Evolutionary conservation across 2,113 vertebrate species (phyloP), one percentile per base, ranked within the genome.

Genomic region (Clarias macrocephalus): DNA sequence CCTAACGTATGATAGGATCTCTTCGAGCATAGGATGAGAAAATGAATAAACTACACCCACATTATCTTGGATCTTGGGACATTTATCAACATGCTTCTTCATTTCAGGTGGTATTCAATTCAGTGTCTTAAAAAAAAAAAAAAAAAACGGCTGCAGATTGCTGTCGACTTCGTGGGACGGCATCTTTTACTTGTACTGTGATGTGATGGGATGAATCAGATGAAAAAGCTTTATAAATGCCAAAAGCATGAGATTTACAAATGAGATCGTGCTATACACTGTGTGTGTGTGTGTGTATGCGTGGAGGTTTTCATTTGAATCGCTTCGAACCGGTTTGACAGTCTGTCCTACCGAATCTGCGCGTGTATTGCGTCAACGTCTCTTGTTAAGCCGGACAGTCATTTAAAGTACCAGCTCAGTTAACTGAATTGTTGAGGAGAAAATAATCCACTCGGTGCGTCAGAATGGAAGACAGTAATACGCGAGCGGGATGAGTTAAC

Each of bases 101-200:
- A 82, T n/a, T 82, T 30, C 82, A 30, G 42, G n/a, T 56, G 63
- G 65, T 30, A 28, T 83, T 83, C 25, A n/a, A 23, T 83, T 83
- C 15, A 48, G 28, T 59, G 7, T 19, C 5, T 3, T 56, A 16
- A 30, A 52, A 8, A 7, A 37, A 52, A 42, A 66, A 37, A 37
- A 37, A 42, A 42, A 37, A 37, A 37, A 37, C 37, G 3, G 60
- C 33, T 37, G 33, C 37, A 37, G 16, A 42, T 59, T 25, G 8
- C 48, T 42, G 6, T 25, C 42, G 25, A 57, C 30, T 37, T n/a
- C n/a, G n/a, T n/a, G n/a, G n/a, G n/a, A n/a, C n/a, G n/a, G n/a
- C n/a, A 23, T 70, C 25, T 28, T 83, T 70, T 21, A 28, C 25
- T 66, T 66, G 8, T 66, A 28, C 11, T 66, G 25, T 66, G 25